Conservation (phyloP, 2,888 invertebrate genomes). For the Drosophila basisetae region DNA sequence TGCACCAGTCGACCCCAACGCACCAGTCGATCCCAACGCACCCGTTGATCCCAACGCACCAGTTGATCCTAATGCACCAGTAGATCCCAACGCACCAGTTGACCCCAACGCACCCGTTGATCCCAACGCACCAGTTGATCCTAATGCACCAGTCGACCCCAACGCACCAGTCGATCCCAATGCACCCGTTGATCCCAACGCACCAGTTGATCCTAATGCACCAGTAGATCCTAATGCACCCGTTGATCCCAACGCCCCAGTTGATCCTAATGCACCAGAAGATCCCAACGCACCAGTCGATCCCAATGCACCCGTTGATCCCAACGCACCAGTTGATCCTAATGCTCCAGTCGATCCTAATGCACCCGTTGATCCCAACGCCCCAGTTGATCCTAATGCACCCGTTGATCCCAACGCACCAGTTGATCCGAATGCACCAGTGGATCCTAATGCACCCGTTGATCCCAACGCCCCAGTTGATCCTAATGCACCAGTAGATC, state of each 20-base stretch:
- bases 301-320: background rate
- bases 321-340: constrained; percentile 25
- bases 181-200: constrained; percentile 30
- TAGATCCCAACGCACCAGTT: background rate
- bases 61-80: constrained; percentile 4
- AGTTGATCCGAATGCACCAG: constrained; percentile 1
- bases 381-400: constrained; percentile 30
- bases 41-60: constrained; percentile 38
- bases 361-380: constrained; percentile 22
- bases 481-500: constrained; percentile 36
- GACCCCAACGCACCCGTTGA: background rate
- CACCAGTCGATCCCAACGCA: constrained; percentile 31
- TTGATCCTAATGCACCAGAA: background rate
- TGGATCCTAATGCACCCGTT: too few relatives aligned
- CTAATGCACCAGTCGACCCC: constrained; percentile 15
- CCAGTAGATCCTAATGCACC: constrained; percentile 28
- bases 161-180: constrained; percentile 17
- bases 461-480: constrained; percentile 39
- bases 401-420: too few relatives aligned
- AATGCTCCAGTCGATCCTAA: too few relatives aligned
- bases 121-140: background rate
- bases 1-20: constrained; percentile 37
- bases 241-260: constrained; percentile 27
- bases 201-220: constrained; percentile 25
- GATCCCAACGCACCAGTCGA: too few relatives aligned